Conservation (phyloP, 1,140 invertebrate species). For the Calliphora vicina region DNA sequence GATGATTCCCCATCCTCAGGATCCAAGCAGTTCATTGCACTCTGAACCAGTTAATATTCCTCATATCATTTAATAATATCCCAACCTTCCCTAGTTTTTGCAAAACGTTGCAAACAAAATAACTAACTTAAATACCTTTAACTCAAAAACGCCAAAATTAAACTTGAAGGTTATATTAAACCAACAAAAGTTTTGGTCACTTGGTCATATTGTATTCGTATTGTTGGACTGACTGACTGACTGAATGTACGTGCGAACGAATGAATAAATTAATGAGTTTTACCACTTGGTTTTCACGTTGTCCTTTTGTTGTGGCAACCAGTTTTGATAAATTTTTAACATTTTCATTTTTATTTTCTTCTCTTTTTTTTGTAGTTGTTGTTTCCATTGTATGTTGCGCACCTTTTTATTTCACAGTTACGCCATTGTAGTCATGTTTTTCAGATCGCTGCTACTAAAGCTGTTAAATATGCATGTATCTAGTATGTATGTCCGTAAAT, state of each 20-base stretch:
- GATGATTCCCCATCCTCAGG: no score
- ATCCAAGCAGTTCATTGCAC: no score
- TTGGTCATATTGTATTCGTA: neutral
- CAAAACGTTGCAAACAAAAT: no score
- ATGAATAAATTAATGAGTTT: slow-evolving; percentile 18
- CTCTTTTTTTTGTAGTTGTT: neutral
- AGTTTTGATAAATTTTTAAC: no score
- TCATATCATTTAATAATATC: no score
- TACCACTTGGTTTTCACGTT: neutral
- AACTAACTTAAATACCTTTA: no score
- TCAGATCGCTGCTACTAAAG: neutral
- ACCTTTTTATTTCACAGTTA: neutral
- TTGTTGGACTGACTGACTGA: neutral
- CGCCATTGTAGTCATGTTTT: neutral
- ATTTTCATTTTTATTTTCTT: no score
- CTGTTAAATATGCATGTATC: neutral
- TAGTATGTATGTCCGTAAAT: no score
- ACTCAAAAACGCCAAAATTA: no score
- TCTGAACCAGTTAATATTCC: no score
- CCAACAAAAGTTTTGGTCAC: neutral
- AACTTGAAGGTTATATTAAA: no score
- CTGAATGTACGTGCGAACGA: neutral
- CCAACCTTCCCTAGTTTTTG: no score
- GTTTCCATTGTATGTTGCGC: neutral
- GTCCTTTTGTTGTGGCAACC: slow-evolving; percentile 23